Base-by-base conservation (phyloP, 2,888 invertebrate genomes). In the Xanthia togata region DNA sequence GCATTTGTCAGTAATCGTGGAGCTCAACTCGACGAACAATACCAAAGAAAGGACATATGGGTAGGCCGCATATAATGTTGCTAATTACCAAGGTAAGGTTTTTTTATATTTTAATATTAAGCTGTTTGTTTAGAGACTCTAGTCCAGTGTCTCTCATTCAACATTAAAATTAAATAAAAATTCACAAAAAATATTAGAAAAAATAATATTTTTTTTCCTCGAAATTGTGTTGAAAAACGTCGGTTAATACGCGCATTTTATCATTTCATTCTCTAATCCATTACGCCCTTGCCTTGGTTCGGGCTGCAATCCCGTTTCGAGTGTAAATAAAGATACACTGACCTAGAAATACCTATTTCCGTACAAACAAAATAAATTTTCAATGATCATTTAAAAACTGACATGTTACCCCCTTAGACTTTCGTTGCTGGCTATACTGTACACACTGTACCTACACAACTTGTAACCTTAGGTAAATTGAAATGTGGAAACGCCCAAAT, bases 401-500 rank as follows among this genome's bases (percentile, higher is more conserved):
- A 26, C 20, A 6, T 44, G 17, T 35, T 73, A n/a, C 31, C 31
- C 38, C 31, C 41, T 44, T 35, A 44, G 44, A 20, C 14, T 44
- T 73, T 55, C 44, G 35, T 44, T 47, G 11, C 20, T 73, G n/a
- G 38, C 17, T n/a, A 20, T 2, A 14, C 6, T n/a, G 17, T 2
- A 6, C 31, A 41, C n/a, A 26, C 31, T 17, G 17, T n/a, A 38
- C n/a, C 17, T 17, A 70, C 4, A 31, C 41, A 20, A 44, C 20
- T 55, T 35, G 31, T 73, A 73, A 73, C 73, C 73, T 73, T 73
- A 44, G 14, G 53, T 68, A n/a, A 35, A 53, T n/a, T 55, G n/a
- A 55, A 68, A 55, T 73, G 73, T 73, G 73, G 73, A 73, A 73
- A 73, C 14, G 31, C 31, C 14, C 31, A 71, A 71, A 38, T 31